A percentile compares a stretch with the other conserved stretches of the same genome.
phyloP scores from a whole-genome alignment of 2,113 vertebrate genomes.

The Cardinalis cardinalis region DNA sequence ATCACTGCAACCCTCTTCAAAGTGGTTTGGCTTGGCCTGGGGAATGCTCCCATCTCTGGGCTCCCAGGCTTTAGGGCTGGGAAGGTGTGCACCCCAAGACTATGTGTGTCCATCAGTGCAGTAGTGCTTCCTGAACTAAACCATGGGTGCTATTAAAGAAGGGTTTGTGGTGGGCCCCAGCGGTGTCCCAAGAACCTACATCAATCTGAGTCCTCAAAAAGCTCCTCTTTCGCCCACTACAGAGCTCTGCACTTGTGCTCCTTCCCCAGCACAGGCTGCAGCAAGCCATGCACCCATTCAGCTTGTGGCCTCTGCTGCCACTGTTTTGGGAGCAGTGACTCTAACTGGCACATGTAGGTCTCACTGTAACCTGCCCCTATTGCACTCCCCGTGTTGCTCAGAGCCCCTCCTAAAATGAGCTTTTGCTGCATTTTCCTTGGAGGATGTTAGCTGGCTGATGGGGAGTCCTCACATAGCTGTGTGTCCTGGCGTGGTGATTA shows the following conservation, averaged over 20 bases:
- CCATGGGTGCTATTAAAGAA: background rate
- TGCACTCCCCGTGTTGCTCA: accelerated
- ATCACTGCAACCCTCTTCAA: background rate
- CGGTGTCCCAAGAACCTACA: accelerated
- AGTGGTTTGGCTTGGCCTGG: background rate
- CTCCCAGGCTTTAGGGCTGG: background rate
- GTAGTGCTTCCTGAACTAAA: background rate
- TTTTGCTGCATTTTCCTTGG: background rate
- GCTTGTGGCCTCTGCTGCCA: background rate
- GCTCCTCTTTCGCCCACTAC: background rate
- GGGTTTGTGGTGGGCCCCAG: background rate
- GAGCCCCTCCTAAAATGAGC: background rate
- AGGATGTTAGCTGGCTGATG: background rate
- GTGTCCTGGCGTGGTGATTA: accelerated
- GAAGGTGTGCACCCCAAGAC: accelerated
- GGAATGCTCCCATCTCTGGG: background rate
- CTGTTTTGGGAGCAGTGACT: background rate
- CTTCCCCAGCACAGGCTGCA: background rate
- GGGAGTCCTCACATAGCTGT: background rate
- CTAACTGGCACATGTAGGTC: background rate
- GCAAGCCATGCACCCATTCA: accelerated
- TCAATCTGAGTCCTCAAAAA: background rate
- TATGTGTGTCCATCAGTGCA: accelerated
- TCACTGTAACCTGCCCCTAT: background rate
- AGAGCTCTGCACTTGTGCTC: background rate